Evolutionary conservation across 64 coral and sea anemone species (phyloP).

Genomic region (Anthopleura sola): DNA sequence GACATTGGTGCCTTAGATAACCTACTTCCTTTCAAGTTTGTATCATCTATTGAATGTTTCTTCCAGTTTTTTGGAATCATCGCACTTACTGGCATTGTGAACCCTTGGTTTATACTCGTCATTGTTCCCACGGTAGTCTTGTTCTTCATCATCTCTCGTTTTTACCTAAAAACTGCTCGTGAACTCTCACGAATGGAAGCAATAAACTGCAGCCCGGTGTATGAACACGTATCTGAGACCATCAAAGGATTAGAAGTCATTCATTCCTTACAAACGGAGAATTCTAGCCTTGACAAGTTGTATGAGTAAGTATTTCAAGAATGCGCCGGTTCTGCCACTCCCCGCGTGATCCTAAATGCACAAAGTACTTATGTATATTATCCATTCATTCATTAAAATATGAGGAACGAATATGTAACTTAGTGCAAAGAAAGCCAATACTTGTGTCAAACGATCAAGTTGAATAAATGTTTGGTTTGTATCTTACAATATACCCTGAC

Average conservation of each 20-base stretch:
- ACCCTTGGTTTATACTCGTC: conserved; percentile 43
- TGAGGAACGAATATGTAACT: no score
- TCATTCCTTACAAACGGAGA: conserved; percentile 46
- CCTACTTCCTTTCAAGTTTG: conserved; percentile 17
- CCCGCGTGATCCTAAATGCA: no score
- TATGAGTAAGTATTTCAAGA: conserved; percentile 24
- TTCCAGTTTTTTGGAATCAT: conserved; percentile 20
- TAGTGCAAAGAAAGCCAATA: no score
- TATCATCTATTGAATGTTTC: background rate
- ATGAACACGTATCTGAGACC: conserved; percentile 58
- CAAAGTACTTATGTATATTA: no score
- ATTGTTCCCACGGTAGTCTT: background rate
- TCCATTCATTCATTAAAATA: no score
- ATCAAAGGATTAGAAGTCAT: conserved; percentile 56
- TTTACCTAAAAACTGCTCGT: conserved; percentile 21
- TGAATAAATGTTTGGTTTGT: no score
- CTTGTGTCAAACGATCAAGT: no score
- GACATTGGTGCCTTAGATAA: conserved; percentile 7
- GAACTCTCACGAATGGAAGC: conserved; percentile 57
- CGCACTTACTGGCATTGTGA: conserved; percentile 32
- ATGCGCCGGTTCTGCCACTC: no score
- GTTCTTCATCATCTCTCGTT: background rate
- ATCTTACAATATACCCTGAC: no score
- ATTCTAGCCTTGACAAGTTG: conserved; percentile 22
- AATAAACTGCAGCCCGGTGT: conserved; percentile 51